A percentile compares a stretch with the other conserved stretches of the same genome.
phyloP scores from a whole-genome alignment of 2,797 vertebrate genomes.

The Holocentrus rufus region DNA sequence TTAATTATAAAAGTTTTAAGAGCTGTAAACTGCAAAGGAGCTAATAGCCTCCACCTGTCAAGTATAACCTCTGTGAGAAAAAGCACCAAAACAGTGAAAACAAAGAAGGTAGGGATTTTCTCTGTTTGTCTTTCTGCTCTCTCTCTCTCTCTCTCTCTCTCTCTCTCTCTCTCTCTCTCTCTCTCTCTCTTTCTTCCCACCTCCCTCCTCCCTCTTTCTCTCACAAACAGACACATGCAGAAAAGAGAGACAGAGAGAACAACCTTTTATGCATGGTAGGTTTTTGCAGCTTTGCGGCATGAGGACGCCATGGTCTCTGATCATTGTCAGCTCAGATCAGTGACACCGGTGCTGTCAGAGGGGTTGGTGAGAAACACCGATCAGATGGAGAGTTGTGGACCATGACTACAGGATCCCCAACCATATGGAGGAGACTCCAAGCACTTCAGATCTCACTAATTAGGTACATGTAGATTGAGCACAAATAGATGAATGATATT shows the following conservation, averaged over 20 bases:
- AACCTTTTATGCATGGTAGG: not conserved
- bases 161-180: too few relatives aligned
- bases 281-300: not conserved
- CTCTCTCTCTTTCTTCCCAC: too few relatives aligned
- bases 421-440: conserved; percentile 10
- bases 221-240: not conserved
- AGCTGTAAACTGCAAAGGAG: conserved; percentile 16
- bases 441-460: conserved; percentile 14
- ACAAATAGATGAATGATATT: not conserved
- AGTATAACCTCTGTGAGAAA: not conserved
- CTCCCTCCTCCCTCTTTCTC: not conserved
- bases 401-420: not conserved
- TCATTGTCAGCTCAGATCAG: conserved; percentile 44
- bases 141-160: conserved; percentile 3
- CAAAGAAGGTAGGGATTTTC: not conserved
- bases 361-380: conserved; percentile 16
- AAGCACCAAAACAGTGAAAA: conserved; percentile 2
- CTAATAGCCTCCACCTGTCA: conserved; percentile 8
- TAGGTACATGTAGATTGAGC: not conserved
- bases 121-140: conserved; percentile 3
- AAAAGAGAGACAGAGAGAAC: not conserved
- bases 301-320: conserved; percentile 42
- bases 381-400: conserved; percentile 20
- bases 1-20: conserved; percentile 28
- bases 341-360: conserved; percentile 25